These are phyloP conservation scores for Uloborus plumipes DNA, from an alignment of 2,888 invertebrate species.

Conservation along the genomic window DNA sequence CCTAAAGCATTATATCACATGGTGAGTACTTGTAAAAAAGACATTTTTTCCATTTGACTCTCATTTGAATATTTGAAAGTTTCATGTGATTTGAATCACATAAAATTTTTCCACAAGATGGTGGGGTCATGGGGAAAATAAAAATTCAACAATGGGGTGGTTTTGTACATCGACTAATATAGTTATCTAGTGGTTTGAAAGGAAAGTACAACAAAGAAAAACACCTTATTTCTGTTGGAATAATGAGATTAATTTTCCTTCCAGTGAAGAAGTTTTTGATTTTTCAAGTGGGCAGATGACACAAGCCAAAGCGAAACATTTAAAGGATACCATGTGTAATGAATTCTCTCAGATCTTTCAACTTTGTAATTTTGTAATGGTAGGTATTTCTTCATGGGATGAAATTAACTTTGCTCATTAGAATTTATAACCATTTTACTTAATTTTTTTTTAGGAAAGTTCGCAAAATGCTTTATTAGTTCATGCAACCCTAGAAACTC, in stretches of 20 bases:
- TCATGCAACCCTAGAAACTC: slow-evolving; percentile 94
- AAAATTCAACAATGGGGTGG: not conserved
- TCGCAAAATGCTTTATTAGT: slow-evolving; percentile 97
- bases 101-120: not conserved
- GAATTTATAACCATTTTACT: not conserved
- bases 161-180: too few species aligned
- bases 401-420: not conserved
- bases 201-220: too few species aligned
- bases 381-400: slow-evolving; percentile 68
- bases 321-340: slow-evolving; percentile 99
- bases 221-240: too few species aligned
- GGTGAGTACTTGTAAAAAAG: too few species aligned
- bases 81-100: too few species aligned
- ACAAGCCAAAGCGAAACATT: slow-evolving; percentile 97
- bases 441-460: slow-evolving; percentile 78
- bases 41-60: too few species aligned
- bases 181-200: too few species aligned
- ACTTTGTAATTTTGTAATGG: slow-evolving; percentile 95
- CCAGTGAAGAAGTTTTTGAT: slow-evolving; percentile 97
- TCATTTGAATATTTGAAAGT: too few species aligned
- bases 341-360: slow-evolving; percentile 99
- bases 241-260: slow-evolving; percentile 32
- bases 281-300: slow-evolving; percentile 98
- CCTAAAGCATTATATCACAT: too few species aligned
- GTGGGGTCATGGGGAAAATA: not conserved